Base-by-base conservation (phyloP, 1,140 invertebrate genomes). In the Rhizoglyphus robini region DNA sequence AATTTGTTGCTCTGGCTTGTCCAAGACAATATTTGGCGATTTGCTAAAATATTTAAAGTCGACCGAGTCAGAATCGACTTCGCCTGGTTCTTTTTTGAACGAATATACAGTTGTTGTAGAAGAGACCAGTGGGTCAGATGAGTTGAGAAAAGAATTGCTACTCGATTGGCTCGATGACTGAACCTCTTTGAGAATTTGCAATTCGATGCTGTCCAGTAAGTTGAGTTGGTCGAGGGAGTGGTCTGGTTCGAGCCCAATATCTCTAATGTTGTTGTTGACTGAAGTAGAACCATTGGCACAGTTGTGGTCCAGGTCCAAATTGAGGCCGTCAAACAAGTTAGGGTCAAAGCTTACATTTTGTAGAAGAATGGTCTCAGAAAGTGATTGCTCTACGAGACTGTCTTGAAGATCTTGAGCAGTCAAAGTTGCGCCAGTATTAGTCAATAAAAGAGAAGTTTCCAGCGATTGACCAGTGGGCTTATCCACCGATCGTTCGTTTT, bases 321-420 rank as follows among this genome's bases (percentile, higher is more conserved):
- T 60, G 2, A 60, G 2, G 11, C 58, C 15, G 36, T 60, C 58
- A 60, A 60, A 60, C 13, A 60, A 27, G 36, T 60, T 60, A 20
- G 58, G 32, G 36, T 60, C 58, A 60, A 60, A 60, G 15, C 8
- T 29, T n/a, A 60, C 58, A 23, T 30, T 60, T 32, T 60, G 58
- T 46, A 60, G 29, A 20, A 60, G 27, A 32, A 60, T 60, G 23
- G 3, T 41, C n/a, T 54, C 51, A 8, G 51, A 54, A 32, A 8
- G 20, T 5, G 51, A 54, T 23, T 20, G 51, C 20, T 54, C 51
- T 23, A 54, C 51, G 8, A 54, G 20, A 54, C 20, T 54, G 51
- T 54, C 51, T 5, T 54, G 51, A 8, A 54, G 20, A 8, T 54
- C 8, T 54, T 54, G 51, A 8, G 51, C 51, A 15, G 8, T 54